Percentiles rank a stretch among this genome's conserved stretches.
Conservation (phyloP, 2,113 vertebrate genomes). For the Neogobius melanostomus region DNA sequence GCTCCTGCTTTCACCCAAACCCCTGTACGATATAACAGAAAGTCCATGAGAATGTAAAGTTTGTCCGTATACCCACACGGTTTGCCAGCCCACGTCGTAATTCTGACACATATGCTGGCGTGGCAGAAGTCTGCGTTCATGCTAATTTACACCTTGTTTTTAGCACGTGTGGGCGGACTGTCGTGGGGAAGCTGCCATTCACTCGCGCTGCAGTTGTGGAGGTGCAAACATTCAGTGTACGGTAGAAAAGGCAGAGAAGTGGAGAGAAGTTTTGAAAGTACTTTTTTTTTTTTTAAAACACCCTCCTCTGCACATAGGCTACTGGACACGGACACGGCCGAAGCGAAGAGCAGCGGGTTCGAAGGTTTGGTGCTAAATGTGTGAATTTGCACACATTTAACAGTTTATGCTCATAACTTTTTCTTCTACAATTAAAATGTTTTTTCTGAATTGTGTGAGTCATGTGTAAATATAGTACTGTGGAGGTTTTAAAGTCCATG, state of each 20-base stretch:
- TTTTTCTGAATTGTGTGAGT: too few relatives aligned
- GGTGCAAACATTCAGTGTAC: constrained; percentile 11
- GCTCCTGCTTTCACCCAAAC: not conserved
- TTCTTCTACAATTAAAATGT: too few relatives aligned
- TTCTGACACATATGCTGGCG: constrained; percentile 35
- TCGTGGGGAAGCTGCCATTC: not conserved
- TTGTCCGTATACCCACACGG: not conserved
- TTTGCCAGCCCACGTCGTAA: constrained; percentile 14
- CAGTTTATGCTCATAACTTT: too few relatives aligned
- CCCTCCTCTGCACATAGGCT: too few relatives aligned
- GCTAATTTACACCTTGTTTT: constrained; percentile 35
- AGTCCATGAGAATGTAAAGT: not conserved
- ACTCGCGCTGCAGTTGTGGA: constrained; percentile 1
- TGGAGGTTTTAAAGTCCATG: too few relatives aligned
- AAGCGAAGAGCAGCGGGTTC: too few relatives aligned
- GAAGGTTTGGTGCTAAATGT: too few relatives aligned
- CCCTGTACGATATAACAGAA: not conserved
- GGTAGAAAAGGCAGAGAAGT: too few relatives aligned
- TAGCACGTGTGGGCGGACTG: constrained; percentile 21
- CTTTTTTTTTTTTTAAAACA: not conserved
- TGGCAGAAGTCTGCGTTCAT: constrained; percentile 12
- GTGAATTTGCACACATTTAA: too few relatives aligned
- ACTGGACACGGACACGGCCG: too few relatives aligned
- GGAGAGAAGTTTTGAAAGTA: not conserved
- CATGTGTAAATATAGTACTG: too few relatives aligned